A percentile compares a stretch with the other conserved stretches of the same genome.
These are phyloP conservation scores for Andrena hattorfiana DNA, from an alignment of 2,888 invertebrate species.

Conservation along the genomic window DNA sequence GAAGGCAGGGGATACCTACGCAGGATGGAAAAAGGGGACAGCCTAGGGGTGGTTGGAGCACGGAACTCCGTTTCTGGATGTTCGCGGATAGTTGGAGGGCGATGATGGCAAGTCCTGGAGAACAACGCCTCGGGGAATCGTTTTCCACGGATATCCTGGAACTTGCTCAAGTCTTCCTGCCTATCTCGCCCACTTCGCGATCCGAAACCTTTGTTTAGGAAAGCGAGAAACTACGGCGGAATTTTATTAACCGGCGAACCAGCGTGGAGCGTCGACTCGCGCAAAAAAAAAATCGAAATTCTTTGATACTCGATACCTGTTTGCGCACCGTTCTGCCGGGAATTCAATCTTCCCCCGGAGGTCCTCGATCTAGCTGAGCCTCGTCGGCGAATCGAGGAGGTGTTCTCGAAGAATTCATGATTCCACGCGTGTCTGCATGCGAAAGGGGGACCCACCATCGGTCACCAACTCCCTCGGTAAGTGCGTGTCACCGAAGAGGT, in stretches of 20 bases:
- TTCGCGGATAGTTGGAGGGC: slow-evolving; percentile 58
- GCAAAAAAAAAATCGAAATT: too few species aligned
- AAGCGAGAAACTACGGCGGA: not conserved
- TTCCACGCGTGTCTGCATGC: slow-evolving; percentile 6
- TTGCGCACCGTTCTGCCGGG: not conserved
- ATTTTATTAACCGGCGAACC: slow-evolving; percentile 17
- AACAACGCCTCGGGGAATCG: slow-evolving; percentile 78
- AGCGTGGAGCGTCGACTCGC: not conserved
- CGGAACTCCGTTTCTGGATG: slow-evolving; percentile 11
- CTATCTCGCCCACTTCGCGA: slow-evolving; percentile 12
- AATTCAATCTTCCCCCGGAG: not conserved
- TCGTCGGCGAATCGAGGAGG: not conserved
- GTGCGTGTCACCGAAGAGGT: slow-evolving; percentile 33
- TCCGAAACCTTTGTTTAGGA: slow-evolving; percentile 34
- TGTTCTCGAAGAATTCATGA: not conserved
- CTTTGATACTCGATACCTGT: too few species aligned
- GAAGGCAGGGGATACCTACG: slow-evolving; percentile 26
- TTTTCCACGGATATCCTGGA: slow-evolving; percentile 67
- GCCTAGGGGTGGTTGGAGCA: slow-evolving; percentile 6
- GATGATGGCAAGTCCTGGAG: slow-evolving; percentile 77
- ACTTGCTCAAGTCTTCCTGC: slow-evolving; percentile 32
- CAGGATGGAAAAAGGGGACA: slow-evolving; percentile 41
- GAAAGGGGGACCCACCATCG: slow-evolving; percentile 14
- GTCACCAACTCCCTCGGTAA: slow-evolving; percentile 41
- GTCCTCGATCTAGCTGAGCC: not conserved